Evolutionary conservation across 2,888 invertebrate genomes (phyloP), one percentile per base, ranked within the genome.

Genomic region (Halocaridina rubra): DNA sequence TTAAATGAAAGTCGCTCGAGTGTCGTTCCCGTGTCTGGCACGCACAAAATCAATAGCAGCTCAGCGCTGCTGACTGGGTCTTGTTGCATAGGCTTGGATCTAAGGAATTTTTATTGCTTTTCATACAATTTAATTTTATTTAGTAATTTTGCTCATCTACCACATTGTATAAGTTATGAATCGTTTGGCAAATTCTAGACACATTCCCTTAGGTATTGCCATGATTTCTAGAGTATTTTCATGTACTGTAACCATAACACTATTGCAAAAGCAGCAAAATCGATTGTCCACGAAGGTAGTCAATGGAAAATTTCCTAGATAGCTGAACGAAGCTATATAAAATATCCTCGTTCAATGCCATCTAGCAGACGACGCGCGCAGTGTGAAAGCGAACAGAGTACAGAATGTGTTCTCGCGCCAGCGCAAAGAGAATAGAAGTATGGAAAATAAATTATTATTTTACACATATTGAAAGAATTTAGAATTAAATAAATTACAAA

Each of bases 341-440:
- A 27, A 27, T 1, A 3, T n/a, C 72, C 61, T 33, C 72, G 32
- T 53, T 85, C 71, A 77, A 27, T 76, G 61, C 59, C 76, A 80
- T 32, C 76, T 77, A 81, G 85, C 85, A 85, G 85, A 85, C 85
- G 85, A 85, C 85, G 85, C 81, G 85, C 85, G 81, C 85, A 85
- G 59, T 77, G 80, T 77, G 80, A 80, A 80, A 69, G 82, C 82
- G 82, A 82, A 82, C 77, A 57, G 77, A 78, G 82, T 72, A 82
- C 78, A 78, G 46, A 24, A 77, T 64, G 33, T 69, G 76, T 80
- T 80, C 80, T 67, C 81, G 82, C 72, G 82, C 82, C 78, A 84
- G 78, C 71, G 59, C 82, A 84, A n/a, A 24, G n/a, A 78, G 77
- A 30, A 13, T 27, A 61, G 29, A 46, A 16, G 39, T 22, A 24